These are phyloP conservation scores for Anguilla japonica DNA, from an alignment of 2,113 vertebrate species.

Conservation along the genomic window DNA sequence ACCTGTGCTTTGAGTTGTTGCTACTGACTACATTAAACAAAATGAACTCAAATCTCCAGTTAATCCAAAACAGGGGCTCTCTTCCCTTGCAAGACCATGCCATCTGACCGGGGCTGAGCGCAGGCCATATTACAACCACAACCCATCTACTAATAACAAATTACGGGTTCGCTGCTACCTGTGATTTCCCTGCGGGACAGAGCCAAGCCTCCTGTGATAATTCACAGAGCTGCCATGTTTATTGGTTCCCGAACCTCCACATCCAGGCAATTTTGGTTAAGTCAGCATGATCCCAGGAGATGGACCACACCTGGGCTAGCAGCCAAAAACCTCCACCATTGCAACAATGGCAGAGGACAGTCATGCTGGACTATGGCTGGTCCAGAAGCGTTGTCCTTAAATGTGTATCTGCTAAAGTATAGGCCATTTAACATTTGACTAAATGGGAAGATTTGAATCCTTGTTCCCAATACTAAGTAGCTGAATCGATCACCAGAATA, in stretches of 20 bases:
- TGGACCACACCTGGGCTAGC: slow-evolving; percentile 13
- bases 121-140: background rate
- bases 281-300: slow-evolving; percentile 30
- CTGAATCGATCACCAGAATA: background rate
- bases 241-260: slow-evolving; percentile 24
- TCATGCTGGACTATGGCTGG: too few species aligned
- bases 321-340: too few species aligned
- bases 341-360: too few species aligned
- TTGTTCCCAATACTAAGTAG: background rate
- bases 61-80: background rate
- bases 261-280: slow-evolving; percentile 48
- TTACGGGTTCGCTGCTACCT: slow-evolving; percentile 1
- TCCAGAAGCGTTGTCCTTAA: background rate
- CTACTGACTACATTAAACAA: background rate
- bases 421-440: background rate
- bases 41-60: background rate
- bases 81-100: background rate
- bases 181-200: slow-evolving; percentile 59
- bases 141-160: slow-evolving; percentile 6
- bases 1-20: background rate
- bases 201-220: slow-evolving; percentile 15
- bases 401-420: background rate
- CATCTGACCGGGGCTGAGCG: background rate
- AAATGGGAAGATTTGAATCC: background rate
- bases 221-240: slow-evolving; percentile 9